Base-by-base conservation (phyloP, 1,140 invertebrate genomes). In the Caerostris extrusa region DNA sequence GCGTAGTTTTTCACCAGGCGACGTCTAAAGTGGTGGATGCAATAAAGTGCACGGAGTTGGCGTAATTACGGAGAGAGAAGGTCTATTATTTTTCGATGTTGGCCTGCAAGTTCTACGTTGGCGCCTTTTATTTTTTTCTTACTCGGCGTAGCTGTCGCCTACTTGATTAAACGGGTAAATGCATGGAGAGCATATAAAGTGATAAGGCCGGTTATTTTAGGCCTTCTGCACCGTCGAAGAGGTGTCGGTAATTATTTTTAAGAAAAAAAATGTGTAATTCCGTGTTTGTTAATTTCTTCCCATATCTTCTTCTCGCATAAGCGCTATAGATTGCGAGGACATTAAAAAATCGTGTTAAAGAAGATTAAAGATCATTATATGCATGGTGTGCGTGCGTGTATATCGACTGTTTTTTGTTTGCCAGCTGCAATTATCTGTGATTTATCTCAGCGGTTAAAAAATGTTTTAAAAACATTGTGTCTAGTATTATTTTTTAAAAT, bases 161-260 rank as follows among this genome's bases (percentile, higher is more conserved):
- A 14, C 90, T 34, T 83, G 90, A 91, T 91, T 91, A 91, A 91
- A 91, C 53, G 81, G 17, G 90, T 64, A 61, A 91, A 91, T 91
- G 90, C 83, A 91, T 83, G 81, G 77, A 4, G 69, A 17, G 81
- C 77, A 64, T 91, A 83, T 83, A 91, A 69, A 91, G 58, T 64
- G 81, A 91, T 91, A 91, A 91, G 81, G 14, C 56, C 81, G 61
- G 81, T 91, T 91, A 91, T 81, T 77, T 69, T 69, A 34, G 64
- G 7, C 60, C 87, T 34, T 0, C 34, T 34, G 34, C 34, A 34
- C 34, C 34, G 34, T 34, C 34, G 0, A 34, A 53, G 34, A 69
- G 34, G 60, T 19, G n/a, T 8, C 7, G 60, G 69, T 89, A 64
- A 67, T 89, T 89, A 64, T 89, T 89, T 89, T 69, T 86, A 17